A percentile compares a stretch with the other conserved stretches of the same genome.
Evolutionary conservation across 1,140 invertebrate species (phyloP).

Genomic region (Aphelinus certus): DNA sequence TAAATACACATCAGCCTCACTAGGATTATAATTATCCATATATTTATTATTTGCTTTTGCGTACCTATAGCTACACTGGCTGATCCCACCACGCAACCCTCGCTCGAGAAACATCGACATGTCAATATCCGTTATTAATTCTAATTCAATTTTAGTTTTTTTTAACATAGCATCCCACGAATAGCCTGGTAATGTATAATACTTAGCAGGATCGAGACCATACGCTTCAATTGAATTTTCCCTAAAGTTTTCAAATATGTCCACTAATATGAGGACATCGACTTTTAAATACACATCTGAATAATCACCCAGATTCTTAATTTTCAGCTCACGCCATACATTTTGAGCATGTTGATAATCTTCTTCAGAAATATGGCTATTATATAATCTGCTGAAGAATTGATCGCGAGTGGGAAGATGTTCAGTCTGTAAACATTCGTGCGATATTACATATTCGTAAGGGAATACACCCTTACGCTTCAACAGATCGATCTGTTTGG

Average conservation of each 20-base stretch:
- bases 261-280: slow-evolving; percentile 56
- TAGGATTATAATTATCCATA: background rate
- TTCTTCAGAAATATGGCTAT: slow-evolving; percentile 46
- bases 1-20: background rate
- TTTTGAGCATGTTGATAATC: slow-evolving; percentile 58
- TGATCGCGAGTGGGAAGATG: slow-evolving; percentile 50
- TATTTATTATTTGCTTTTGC: background rate
- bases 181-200: background rate
- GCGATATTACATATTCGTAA: slow-evolving; percentile 54
- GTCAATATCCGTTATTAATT: slow-evolving; percentile 35
- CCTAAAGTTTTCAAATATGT: slow-evolving; percentile 57
- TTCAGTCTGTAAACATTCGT: slow-evolving; percentile 47
- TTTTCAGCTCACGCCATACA: slow-evolving; percentile 58
- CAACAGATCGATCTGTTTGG: slow-evolving; percentile 46
- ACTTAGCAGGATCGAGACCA: background rate
- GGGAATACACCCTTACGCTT: slow-evolving; percentile 46
- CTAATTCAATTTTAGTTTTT: background rate
- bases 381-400: slow-evolving; percentile 57
- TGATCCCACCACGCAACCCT: background rate
- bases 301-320: slow-evolving; percentile 58
- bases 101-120: background rate
- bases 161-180: slow-evolving; percentile 13
- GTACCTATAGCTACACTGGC: background rate
- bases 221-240: background rate
- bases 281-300: slow-evolving; percentile 62